A percentile compares a stretch with the other conserved stretches of the same genome.
These are phyloP conservation scores for Tetramorium simillimum DNA, from an alignment of 1,140 invertebrate species.

Conservation along the genomic window DNA sequence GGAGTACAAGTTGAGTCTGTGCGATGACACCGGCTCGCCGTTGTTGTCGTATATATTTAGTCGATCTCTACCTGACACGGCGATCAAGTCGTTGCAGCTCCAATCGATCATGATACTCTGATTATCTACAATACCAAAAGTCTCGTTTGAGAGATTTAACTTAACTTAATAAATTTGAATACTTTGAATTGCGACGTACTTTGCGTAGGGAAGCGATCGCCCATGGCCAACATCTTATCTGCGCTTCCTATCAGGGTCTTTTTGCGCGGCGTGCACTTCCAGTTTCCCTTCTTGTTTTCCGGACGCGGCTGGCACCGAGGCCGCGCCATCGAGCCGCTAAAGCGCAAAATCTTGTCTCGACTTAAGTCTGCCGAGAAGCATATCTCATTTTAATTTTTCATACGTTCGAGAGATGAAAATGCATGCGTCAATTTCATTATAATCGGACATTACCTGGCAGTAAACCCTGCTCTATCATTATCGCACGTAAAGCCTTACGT, in stretches of 20 bases:
- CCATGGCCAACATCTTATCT: not conserved
- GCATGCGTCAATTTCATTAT: not conserved
- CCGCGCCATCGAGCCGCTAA: not conserved
- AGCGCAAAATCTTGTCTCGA: slow-evolving; percentile 22
- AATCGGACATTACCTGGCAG: slow-evolving; percentile 30
- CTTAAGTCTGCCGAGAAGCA: not conserved
- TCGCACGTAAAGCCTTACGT: not conserved
- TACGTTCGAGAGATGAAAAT: not conserved
- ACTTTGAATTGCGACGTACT: not conserved
- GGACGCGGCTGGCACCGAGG: not conserved
- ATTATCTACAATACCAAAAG: not conserved
- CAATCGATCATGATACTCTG: slow-evolving; percentile 68
- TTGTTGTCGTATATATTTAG: slow-evolving; percentile 53
- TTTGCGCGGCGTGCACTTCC: slow-evolving; percentile 61
- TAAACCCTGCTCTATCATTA: not conserved
- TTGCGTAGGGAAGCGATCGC: not conserved
- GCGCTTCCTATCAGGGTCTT: slow-evolving; percentile 36
- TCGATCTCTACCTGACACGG: not conserved
- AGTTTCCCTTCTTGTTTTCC: slow-evolving; percentile 27
- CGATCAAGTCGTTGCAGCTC: slow-evolving; percentile 68
- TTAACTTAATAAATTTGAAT: not conserved
- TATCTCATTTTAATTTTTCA: not conserved
- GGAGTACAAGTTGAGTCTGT: not conserved
- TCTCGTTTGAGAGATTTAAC: not conserved
- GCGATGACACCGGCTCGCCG: not conserved